These are phyloP conservation scores for Eretmochelys imbricata DNA, from an alignment of 2,113 vertebrate species.

Conservation along the genomic window DNA sequence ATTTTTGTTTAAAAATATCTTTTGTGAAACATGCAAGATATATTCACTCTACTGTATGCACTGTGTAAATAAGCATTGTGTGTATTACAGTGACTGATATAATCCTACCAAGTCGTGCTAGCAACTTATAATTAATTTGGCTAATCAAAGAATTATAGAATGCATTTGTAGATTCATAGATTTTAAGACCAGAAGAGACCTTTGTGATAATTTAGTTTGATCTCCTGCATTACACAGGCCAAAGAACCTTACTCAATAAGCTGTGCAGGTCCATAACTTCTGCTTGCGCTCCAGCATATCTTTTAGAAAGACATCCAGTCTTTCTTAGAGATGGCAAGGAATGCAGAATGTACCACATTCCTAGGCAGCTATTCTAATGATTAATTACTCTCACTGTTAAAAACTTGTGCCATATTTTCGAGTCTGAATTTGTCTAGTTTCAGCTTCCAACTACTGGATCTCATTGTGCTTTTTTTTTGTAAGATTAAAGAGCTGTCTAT, in stretches of 20 bases:
- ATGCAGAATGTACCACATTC: neutral
- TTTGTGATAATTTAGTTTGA: neutral
- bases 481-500: constrained; percentile 59
- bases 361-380: neutral
- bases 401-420: constrained; percentile 42
- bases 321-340: constrained; percentile 3
- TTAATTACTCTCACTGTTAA: constrained; percentile 21
- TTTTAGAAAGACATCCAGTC: constrained; percentile 2
- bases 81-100: neutral
- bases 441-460: constrained; percentile 19
- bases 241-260: neutral
- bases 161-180: neutral
- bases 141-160: neutral
- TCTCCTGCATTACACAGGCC: neutral
- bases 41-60: neutral
- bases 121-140: neutral
- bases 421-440: constrained; percentile 47
- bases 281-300: neutral
- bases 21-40: neutral
- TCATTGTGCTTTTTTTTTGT: constrained; percentile 48
- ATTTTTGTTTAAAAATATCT: neutral
- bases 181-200: neutral
- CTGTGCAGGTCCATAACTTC: neutral
- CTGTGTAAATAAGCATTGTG: neutral
- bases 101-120: neutral